Evolutionary conservation across 2,113 vertebrate genomes (phyloP).

Genomic region (Crotalus horridus): DNA sequence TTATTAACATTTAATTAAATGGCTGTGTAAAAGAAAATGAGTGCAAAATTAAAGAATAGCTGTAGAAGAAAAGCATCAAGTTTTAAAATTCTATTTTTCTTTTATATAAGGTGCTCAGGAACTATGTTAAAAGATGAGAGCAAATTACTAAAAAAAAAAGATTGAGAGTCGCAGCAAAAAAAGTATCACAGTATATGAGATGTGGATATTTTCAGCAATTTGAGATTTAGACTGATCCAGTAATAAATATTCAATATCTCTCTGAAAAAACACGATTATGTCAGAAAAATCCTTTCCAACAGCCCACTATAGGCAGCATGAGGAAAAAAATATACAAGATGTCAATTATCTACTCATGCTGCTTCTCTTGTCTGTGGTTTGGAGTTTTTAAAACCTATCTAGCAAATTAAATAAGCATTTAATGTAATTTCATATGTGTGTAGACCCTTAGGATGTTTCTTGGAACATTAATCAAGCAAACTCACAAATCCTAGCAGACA

Average conservation of each 20-base stretch:
- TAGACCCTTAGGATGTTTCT: neutral
- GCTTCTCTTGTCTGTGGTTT: neutral
- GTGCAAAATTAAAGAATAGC: neutral
- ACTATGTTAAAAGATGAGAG: neutral
- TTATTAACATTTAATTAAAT: constrained; percentile 14
- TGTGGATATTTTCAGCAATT: neutral
- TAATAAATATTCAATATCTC: neutral
- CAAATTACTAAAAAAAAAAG: neutral
- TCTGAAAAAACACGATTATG: neutral
- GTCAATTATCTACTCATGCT: neutral
- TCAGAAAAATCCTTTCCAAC: neutral
- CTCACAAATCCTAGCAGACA: neutral
- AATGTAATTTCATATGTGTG: neutral
- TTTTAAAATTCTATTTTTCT: neutral
- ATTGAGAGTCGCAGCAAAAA: neutral
- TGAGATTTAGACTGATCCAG: neutral
- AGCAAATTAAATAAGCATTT: neutral
- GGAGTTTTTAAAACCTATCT: neutral
- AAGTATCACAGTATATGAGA: neutral
- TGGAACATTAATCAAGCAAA: neutral
- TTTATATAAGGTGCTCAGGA: neutral
- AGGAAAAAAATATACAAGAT: neutral
- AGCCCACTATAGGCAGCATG: neutral
- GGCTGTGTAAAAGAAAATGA: neutral
- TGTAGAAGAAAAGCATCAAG: neutral